Conservation (phyloP, 2,113 vertebrate genomes). For the Rhegmatorhina hoffmannsi region DNA sequence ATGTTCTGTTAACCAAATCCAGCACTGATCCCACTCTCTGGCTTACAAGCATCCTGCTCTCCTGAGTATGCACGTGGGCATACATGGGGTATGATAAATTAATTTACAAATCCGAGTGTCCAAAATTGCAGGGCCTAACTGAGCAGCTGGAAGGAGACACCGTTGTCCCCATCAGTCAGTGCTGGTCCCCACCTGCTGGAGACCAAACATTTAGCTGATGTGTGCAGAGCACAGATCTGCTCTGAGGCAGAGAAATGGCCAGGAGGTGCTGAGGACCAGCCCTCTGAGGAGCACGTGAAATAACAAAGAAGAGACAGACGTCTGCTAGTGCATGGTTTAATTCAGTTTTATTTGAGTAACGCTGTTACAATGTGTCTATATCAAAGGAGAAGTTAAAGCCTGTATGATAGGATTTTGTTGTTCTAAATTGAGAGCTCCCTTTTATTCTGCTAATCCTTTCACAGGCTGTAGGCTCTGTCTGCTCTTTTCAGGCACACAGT, state of each 20-base stretch:
- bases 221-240: not conserved
- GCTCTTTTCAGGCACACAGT: constrained; percentile 52
- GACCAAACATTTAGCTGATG: not conserved
- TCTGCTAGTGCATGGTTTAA: not conserved
- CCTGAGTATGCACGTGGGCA: accelerated
- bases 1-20: not conserved
- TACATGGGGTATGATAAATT: accelerated
- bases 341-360: not conserved
- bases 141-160: not conserved
- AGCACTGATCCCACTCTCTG: not conserved
- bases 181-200: not conserved
- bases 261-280: not conserved
- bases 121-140: not conserved
- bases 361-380: not conserved
- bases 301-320: not conserved
- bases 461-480: constrained; percentile 48
- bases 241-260: not conserved
- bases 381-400: constrained; percentile 29
- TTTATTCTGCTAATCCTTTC: constrained; percentile 62
- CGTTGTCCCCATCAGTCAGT: not conserved
- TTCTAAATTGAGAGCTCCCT: constrained; percentile 25
- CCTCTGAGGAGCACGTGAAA: not conserved
- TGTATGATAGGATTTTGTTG: constrained; percentile 30
- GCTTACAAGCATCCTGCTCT: not conserved
- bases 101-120: not conserved